Percentiles rank a stretch among this genome's conserved stretches.
Conservation (phyloP, 1,140 invertebrate species). For the Probaryconus sp. region DNA sequence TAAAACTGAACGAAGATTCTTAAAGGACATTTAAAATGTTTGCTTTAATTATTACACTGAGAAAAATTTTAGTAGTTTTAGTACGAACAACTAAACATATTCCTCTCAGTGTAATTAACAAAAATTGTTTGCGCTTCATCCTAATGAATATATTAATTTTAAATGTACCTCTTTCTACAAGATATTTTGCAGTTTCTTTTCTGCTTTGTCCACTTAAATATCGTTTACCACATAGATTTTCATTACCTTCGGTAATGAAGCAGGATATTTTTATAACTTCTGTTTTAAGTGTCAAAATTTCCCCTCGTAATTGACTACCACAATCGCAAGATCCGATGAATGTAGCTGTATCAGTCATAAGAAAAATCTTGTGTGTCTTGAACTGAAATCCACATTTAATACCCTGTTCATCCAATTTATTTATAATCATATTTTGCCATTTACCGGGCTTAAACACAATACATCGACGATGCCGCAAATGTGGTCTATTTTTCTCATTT, state of each 20-base stretch:
- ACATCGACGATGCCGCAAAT: no score
- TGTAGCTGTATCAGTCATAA: background rate
- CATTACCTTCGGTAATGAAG: conserved; percentile 3
- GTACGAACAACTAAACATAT: no score
- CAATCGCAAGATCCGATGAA: conserved; percentile 16
- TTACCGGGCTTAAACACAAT: no score
- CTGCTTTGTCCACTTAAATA: conserved; percentile 4
- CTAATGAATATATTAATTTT: no score
- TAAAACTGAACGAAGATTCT: no score
- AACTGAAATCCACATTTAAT: conserved; percentile 11
- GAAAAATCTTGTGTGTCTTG: conserved; percentile 30
- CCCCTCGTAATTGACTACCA: conserved; percentile 13
- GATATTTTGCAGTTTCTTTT: background rate
- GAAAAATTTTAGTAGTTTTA: no score
- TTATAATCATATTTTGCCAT: no score
- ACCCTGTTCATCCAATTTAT: background rate
- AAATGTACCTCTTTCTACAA: conserved; percentile 4
- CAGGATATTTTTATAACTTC: conserved; percentile 10
- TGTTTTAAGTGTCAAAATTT: conserved; percentile 1
- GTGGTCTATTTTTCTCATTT: no score
- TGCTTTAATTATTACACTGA: no score
- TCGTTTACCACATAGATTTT: conserved; percentile 15
- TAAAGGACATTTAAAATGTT: no score
- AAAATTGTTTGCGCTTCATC: no score
- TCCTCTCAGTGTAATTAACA: no score